A percentile compares a stretch with the other conserved stretches of the same genome.
Conservation (phyloP, 2,888 invertebrate genomes). For the Apamea crenata region DNA sequence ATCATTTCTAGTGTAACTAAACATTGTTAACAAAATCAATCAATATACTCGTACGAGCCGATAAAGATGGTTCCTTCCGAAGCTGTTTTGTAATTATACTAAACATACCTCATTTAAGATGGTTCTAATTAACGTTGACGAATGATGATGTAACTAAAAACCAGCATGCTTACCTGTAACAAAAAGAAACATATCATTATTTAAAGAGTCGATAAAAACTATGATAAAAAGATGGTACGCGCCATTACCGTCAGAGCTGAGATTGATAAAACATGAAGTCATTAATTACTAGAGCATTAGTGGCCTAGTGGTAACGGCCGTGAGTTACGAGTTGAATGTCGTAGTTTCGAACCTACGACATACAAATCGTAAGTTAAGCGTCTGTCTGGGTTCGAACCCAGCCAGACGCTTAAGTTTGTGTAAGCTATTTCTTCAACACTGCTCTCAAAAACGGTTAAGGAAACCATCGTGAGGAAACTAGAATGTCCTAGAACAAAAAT, state of each 20-base stretch:
- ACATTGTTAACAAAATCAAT: not conserved
- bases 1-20: no score
- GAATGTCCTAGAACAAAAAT: not conserved
- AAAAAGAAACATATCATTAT: conserved; percentile 22
- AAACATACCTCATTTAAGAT: conserved; percentile 30
- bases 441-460: not conserved
- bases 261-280: not conserved
- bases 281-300: not conserved
- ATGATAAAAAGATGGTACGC: not conserved
- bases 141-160: not conserved
- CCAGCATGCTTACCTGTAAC: conserved; percentile 55
- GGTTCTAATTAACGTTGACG: not conserved
- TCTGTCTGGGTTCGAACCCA: not conserved
- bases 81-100: conserved; percentile 5
- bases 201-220: not conserved
- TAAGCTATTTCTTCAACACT: not conserved
- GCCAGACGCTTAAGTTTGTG: not conserved
- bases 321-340: not conserved
- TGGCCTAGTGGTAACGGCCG: not conserved
- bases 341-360: not conserved
- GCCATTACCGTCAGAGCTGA: no score
- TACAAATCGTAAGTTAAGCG: no score
- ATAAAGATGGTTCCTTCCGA: no score
- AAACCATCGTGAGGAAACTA: not conserved
- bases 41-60: not conserved